These are phyloP conservation scores for Meloidogyne floridensis DNA, from an alignment of 1,140 invertebrate species.

Conservation along the genomic window DNA sequence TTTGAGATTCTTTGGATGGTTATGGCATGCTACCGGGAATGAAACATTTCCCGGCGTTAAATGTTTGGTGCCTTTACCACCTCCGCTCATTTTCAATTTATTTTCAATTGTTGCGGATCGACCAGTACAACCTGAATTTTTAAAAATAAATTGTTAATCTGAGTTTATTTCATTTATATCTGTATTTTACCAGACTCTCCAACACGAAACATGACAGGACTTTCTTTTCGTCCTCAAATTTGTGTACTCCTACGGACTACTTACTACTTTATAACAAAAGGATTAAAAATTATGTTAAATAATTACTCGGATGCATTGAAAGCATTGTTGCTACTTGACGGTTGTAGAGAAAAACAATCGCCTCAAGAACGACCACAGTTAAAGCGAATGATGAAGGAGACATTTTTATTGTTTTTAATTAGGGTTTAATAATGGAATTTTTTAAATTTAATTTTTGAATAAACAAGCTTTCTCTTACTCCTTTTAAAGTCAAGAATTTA, in stretches of 20 bases:
- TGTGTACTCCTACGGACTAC: no score
- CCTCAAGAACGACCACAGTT: background rate
- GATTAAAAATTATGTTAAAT: background rate
- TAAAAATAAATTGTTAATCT: background rate
- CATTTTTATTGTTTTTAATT: no score
- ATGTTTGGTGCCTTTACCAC: background rate
- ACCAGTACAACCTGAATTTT: background rate
- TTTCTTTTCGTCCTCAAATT: no score
- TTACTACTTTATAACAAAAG: no score
- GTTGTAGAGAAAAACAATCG: background rate
- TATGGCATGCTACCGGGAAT: background rate
- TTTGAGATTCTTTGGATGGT: background rate
- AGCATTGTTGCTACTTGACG: constrained; percentile 4
- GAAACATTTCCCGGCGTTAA: background rate
- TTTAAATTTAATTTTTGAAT: no score
- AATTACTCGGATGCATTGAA: background rate
- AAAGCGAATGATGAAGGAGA: background rate
- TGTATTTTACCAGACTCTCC: no score
- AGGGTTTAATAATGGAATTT: no score
- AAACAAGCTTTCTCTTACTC: no score
- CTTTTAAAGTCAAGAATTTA: no score
- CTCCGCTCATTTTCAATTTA: background rate
- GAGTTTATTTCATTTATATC: no score
- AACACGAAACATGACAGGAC: no score
- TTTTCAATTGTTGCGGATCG: background rate